A percentile compares a stretch with the other conserved stretches of the same genome.
Evolutionary conservation across 1,140 invertebrate genomes (phyloP).

Genomic region (Zaprionus africanus): DNA sequence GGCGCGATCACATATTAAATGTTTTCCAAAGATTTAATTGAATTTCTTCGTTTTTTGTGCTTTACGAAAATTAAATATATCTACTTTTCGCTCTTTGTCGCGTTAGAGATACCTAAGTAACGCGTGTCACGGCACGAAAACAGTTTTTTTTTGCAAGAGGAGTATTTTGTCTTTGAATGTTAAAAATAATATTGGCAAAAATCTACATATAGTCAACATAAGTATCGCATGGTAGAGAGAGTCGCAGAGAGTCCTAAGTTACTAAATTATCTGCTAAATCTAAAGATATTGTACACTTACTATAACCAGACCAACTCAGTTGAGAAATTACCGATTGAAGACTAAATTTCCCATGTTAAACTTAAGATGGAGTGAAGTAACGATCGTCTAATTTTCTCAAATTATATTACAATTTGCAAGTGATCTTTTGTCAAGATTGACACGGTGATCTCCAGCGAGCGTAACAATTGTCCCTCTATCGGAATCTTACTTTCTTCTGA

Average conservation of each 20-base stretch:
- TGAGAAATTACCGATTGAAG: too few relatives aligned
- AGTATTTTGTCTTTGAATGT: too few relatives aligned
- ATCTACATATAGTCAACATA: too few relatives aligned
- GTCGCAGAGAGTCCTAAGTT: too few relatives aligned
- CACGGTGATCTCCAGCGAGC: conserved; percentile 11
- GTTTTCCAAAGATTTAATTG: neutral
- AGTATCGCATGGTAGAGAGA: too few relatives aligned
- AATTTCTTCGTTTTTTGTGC: neutral
- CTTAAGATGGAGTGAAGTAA: neutral
- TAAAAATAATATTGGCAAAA: too few relatives aligned
- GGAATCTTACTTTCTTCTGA: conserved; percentile 42
- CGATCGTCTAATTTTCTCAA: neutral
- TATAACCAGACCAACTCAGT: too few relatives aligned
- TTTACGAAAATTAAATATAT: neutral
- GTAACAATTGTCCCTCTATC: conserved; percentile 26
- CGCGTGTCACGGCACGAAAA: too few relatives aligned
- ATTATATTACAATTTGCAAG: conserved; percentile 1
- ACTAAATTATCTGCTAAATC: too few relatives aligned
- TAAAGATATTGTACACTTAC: too few relatives aligned
- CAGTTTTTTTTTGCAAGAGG: too few relatives aligned
- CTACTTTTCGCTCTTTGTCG: neutral
- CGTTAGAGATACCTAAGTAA: neutral
- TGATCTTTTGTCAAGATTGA: conserved; percentile 4
- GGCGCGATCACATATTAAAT: neutral
- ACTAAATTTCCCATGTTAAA: neutral